phyloP scores from a whole-genome alignment of 2,113 vertebrate species.

The Laticauda colubrina region DNA sequence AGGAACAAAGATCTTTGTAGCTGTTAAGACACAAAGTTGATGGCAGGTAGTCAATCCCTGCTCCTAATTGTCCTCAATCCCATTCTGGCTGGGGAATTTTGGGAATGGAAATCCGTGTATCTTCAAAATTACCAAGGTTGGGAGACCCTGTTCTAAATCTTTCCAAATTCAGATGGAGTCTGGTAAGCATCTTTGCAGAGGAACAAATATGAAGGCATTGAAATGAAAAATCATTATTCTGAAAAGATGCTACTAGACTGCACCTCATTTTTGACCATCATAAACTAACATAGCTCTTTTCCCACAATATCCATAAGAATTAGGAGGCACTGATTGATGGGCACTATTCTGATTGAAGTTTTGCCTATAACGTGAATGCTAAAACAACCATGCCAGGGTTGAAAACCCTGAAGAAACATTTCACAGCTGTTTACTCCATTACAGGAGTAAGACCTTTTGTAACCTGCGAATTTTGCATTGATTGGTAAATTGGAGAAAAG shows the following conservation, averaged over 20 bases:
- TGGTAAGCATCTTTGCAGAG: not conserved
- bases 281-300: not conserved
- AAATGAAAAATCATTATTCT: not conserved
- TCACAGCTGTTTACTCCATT: not conserved
- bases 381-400: not conserved
- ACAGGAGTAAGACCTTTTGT: not conserved
- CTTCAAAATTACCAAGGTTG: not conserved
- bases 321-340: not conserved
- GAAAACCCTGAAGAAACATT: not conserved
- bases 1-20: not conserved
- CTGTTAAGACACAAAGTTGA: not conserved
- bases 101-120: not conserved
- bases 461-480: not conserved
- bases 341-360: not conserved
- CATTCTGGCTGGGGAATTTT: not conserved
- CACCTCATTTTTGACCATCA: not conserved
- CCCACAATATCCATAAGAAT: not conserved
- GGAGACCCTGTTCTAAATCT: not conserved
- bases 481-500: not conserved
- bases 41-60: not conserved
- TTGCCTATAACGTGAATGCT: not conserved
- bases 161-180: not conserved
- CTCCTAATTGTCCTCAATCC: not conserved
- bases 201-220: not conserved
- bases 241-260: not conserved